Evolutionary conservation across 2,797 vertebrate genomes (phyloP), one percentile per base, ranked within the genome.

Genomic region (Notamacropus eugenii): DNA sequence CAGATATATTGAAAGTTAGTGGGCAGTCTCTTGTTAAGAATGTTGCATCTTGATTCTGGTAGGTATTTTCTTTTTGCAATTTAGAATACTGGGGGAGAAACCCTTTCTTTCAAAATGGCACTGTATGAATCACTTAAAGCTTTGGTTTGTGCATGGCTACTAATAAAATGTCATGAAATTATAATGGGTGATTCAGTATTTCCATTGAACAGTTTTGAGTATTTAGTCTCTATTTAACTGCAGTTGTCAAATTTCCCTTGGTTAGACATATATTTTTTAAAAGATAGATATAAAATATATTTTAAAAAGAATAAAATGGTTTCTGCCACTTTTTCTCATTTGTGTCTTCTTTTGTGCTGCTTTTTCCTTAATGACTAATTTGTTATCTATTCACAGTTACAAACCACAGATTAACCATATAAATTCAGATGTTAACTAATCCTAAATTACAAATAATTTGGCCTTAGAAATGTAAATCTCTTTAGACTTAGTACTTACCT

Each of bases 151-250:
- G 98, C 98, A 96, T 96, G 96, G 93, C 94, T 97, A 96, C 97
- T 97, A 98, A 96, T 98, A 98, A 97, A 97, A 91, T 96, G 91
- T 98, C 98, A 98, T 98, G 98, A 98, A 98, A 98, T 98, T 95
- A 92, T 97, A 93, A 92, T 90, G 92, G 97, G 95, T 98, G 98
- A 98, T 97, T 98, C 98, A 98, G 46, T 97, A 97, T 98, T 98
- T 98, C 98, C 98, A 97, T 94, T 97, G 98, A 98, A 97, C 87
- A 98, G 67, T 98, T 98, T 98, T 98, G 97, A 97, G 95, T 97
- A 92, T 98, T 98, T 97, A 98, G 97, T 98, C 98, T 98, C 97
- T 98, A 94, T 94, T 98, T 96, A 97, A 98, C 96, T 98, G 90
- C 96, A 94, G 93, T 96, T 97, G 93, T 94, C 97, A 94, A 93